Conservation (phyloP, 1,140 invertebrate species). For the Dendrolimus kikuchii region DNA sequence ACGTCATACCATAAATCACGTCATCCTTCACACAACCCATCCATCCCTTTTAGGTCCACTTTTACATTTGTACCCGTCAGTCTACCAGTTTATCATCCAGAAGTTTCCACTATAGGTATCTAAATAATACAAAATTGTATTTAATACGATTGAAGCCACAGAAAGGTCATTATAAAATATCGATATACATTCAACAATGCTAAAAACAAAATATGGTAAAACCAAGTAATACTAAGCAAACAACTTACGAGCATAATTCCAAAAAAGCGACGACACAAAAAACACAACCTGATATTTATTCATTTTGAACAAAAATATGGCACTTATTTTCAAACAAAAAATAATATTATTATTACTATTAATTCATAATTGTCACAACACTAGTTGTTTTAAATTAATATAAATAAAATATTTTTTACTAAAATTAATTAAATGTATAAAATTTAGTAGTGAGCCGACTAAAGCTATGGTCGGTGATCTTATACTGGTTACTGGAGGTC, state of each 20-base stretch:
- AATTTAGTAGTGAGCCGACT: constrained; percentile 13
- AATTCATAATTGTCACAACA: constrained; percentile 16
- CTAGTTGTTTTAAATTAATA: constrained; percentile 12
- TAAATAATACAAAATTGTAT: too few relatives aligned
- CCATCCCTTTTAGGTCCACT: too few relatives aligned
- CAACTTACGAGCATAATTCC: constrained; percentile 19
- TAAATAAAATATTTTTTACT: constrained; percentile 12
- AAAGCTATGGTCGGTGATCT: constrained; percentile 30
- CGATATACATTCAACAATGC: too few relatives aligned
- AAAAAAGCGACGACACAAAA: constrained; percentile 16
- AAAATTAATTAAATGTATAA: constrained; percentile 13
- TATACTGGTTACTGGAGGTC: constrained; percentile 50
- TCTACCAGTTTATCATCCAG: too few relatives aligned
- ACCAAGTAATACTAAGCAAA: neutral
- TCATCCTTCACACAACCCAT: too few relatives aligned
- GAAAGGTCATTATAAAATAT: too few relatives aligned
- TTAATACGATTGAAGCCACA: too few relatives aligned
- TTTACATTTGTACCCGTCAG: too few relatives aligned
- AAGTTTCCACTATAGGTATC: too few relatives aligned
- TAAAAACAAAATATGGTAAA: too few relatives aligned
- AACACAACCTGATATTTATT: constrained; percentile 9
- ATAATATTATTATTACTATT: too few relatives aligned
- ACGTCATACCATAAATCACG: too few relatives aligned
- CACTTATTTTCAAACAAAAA: neutral
- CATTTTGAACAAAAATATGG: constrained; percentile 8